A percentile compares a stretch with the other conserved stretches of the same genome.
Conservation (phyloP, 2,113 vertebrate genomes). For the Smithornis capensis region DNA sequence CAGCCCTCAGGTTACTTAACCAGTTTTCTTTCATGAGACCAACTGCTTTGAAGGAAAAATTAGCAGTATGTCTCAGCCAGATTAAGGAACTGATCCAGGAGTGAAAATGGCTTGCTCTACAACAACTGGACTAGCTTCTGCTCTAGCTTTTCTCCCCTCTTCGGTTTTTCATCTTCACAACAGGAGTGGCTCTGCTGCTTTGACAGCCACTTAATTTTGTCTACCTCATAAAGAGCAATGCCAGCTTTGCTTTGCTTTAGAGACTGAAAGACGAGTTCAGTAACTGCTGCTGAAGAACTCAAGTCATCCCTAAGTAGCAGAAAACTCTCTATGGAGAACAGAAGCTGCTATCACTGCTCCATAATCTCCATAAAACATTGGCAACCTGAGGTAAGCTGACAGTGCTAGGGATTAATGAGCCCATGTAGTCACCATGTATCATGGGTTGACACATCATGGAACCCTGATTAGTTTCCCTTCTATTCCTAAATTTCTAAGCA, state of each 20-base stretch:
- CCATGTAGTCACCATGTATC: background rate
- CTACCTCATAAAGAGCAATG: background rate
- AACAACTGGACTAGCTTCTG: background rate
- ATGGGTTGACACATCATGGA: background rate
- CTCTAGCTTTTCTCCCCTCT: background rate
- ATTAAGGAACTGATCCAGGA: background rate
- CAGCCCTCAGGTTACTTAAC: background rate
- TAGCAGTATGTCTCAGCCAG: background rate
- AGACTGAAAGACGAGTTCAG: background rate
- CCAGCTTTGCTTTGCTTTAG: background rate
- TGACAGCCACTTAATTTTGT: background rate
- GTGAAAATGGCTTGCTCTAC: background rate
- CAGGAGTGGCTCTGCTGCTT: background rate
- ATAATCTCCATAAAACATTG: background rate
- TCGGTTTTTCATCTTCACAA: background rate
- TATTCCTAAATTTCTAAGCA: background rate
- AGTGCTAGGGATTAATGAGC: background rate
- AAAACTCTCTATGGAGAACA: background rate
- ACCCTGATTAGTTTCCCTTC: background rate
- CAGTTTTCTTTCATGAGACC: background rate
- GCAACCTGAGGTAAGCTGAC: background rate
- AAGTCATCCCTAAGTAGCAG: background rate
- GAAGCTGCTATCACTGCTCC: background rate
- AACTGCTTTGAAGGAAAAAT: background rate
- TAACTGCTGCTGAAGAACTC: background rate